These are phyloP conservation scores for Odontothrips loti DNA, from an alignment of 2,888 invertebrate species.

Conservation along the genomic window DNA sequence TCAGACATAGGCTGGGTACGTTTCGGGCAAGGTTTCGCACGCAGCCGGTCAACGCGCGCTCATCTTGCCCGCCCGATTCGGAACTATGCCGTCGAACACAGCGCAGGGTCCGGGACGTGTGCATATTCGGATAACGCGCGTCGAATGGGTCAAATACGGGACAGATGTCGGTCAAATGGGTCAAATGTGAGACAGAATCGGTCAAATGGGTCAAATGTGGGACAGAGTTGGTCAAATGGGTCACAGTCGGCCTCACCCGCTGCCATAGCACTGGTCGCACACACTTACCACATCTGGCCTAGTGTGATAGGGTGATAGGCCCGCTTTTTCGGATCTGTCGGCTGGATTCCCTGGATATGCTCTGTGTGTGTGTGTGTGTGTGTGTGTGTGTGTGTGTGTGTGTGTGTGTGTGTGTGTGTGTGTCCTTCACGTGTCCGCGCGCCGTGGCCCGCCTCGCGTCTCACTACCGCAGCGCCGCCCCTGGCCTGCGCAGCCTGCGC, in stretches of 20 bases:
- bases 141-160: too few relatives aligned
- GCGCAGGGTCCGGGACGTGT: too few relatives aligned
- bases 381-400: background rate
- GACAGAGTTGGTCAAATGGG: too few relatives aligned
- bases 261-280: background rate
- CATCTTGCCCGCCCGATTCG: too few relatives aligned
- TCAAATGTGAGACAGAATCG: too few relatives aligned
- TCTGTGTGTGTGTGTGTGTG: background rate
- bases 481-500: background rate
- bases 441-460: background rate
- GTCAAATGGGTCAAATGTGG: too few relatives aligned
- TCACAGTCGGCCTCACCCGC: background rate
- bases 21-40: too few relatives aligned
- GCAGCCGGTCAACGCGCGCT: too few relatives aligned
- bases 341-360: background rate
- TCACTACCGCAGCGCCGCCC: background rate
- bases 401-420: background rate
- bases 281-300: background rate
- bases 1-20: too few relatives aligned
- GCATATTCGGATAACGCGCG: too few relatives aligned
- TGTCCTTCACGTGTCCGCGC: background rate
- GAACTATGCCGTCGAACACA: too few relatives aligned
- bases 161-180: too few relatives aligned
- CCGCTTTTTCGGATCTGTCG: background rate
- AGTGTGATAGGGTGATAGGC: background rate